These are phyloP conservation scores for Orycteropus afer DNA, from an alignment of 2,113 vertebrate genomes.

Conservation along the genomic window DNA sequence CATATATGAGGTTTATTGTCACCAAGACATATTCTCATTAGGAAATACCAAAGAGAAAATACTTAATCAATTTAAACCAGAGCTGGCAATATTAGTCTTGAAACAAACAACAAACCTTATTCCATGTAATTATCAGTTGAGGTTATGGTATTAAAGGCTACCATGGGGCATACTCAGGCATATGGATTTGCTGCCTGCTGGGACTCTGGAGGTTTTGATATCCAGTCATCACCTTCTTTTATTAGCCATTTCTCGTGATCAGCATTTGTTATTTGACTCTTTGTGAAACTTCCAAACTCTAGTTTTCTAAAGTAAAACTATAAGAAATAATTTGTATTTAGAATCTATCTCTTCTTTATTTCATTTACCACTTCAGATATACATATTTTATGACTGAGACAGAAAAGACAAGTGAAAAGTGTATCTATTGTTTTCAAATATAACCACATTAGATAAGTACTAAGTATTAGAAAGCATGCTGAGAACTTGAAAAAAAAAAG, in stretches of 20 bases:
- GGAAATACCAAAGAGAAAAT: constrained; percentile 54
- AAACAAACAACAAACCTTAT: constrained; percentile 34
- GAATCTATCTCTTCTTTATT: background rate
- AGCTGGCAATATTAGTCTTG: constrained; percentile 48
- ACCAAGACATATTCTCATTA: constrained; percentile 60
- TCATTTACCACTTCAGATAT: background rate
- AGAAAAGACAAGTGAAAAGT: background rate
- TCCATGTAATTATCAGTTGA: constrained; percentile 27
- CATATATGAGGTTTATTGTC: constrained; percentile 55
- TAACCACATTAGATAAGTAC: background rate
- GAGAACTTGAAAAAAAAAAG: background rate
- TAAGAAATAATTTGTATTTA: background rate
- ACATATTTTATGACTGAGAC: background rate
- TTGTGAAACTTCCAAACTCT: background rate
- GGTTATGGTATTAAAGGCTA: background rate
- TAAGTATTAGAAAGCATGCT: background rate
- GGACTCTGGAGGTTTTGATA: background rate
- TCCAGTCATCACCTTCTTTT: background rate
- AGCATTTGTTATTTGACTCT: background rate
- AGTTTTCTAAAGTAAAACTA: background rate
- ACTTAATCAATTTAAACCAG: constrained; percentile 67
- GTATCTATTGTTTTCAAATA: background rate
- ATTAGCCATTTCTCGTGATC: background rate
- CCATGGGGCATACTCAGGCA: background rate
- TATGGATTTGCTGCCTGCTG: background rate